These are phyloP conservation scores for Saxidomus purpurata DNA, from an alignment of 1,140 invertebrate genomes.

Conservation along the genomic window DNA sequence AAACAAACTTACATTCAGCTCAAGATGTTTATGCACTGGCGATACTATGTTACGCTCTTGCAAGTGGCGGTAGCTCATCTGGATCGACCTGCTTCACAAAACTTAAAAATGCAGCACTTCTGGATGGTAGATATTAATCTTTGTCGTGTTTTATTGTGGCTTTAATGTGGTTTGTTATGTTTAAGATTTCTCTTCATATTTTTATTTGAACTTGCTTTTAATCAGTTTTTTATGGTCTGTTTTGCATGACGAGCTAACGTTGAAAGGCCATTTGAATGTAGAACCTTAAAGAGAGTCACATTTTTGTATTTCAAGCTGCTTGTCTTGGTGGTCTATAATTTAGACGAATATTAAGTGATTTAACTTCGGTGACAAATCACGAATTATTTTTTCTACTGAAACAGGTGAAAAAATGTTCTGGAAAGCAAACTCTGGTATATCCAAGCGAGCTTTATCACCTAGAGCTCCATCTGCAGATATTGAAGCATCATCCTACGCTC, in stretches of 20 bases:
- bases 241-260: no score
- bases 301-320: no score
- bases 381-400: not conserved
- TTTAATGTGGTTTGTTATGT: no score
- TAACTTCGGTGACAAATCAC: no score
- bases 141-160: no score
- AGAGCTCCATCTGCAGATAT: conserved; percentile 89
- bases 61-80: not conserved
- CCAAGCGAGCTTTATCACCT: not conserved
- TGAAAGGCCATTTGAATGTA: no score
- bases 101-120: not conserved
- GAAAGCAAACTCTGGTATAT: not conserved
- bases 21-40: not conserved
- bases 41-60: not conserved
- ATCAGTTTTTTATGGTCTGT: no score
- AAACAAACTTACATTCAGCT: not conserved
- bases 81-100: not conserved
- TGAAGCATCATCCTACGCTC: conserved; percentile 94
- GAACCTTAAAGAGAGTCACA: no score
- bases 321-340: no score
- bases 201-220: no score
- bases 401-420: conserved; percentile 21
- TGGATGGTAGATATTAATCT: not conserved
- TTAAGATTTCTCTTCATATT: no score
- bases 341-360: no score